phyloP scores from a whole-genome alignment of 2,113 vertebrate genomes.

The Oophaga pumilio region DNA sequence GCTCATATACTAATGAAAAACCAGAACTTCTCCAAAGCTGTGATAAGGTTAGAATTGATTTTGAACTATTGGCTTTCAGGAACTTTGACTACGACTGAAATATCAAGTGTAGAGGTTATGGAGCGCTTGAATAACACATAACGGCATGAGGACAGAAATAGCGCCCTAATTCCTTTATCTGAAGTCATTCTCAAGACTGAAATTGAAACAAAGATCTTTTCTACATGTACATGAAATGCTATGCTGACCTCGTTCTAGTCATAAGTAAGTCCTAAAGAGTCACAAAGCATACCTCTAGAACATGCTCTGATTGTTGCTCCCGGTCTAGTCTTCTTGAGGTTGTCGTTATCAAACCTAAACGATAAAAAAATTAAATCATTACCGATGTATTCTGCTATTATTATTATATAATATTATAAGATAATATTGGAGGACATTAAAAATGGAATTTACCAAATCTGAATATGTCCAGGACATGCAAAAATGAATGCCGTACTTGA shows the following conservation, averaged over 20 bases:
- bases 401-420: no score
- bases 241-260: not conserved
- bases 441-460: not conserved
- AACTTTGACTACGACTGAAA: not conserved
- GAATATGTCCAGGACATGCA: not conserved
- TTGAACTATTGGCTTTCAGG: not conserved
- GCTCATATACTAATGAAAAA: no score
- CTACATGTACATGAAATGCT: not conserved
- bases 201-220: not conserved
- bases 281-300: conserved; percentile 85
- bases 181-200: not conserved
- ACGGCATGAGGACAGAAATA: not conserved
- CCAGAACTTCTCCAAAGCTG: no score
- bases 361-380: conserved; percentile 55
- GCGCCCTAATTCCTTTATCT: not conserved
- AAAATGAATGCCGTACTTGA: not conserved
- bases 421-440: not conserved
- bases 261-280: not conserved
- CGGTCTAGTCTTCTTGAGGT: conserved; percentile 93
- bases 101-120: not conserved
- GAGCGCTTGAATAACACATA: not conserved
- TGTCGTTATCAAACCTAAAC: conserved; percentile 89
- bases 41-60: not conserved
- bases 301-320: conserved; percentile 93
- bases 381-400: not conserved